Evolutionary conservation across 2,888 invertebrate species (phyloP), one percentile per base, ranked within the genome.

Genomic region (Callosobruchus maculatus): DNA sequence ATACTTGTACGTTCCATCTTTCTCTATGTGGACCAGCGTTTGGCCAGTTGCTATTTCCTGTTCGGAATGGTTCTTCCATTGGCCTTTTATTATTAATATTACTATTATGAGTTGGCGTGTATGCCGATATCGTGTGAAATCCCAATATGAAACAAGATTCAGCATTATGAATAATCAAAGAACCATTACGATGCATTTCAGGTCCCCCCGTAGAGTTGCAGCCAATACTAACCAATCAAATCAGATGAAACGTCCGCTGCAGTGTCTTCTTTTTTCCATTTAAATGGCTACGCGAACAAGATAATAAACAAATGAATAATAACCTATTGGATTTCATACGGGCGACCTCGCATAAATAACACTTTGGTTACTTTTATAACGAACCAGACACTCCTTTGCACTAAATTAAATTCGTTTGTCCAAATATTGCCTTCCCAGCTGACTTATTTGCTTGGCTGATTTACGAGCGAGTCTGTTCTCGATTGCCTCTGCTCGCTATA

Each of bases 221-320:
- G 49, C 49, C 49, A 49, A 49, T 49, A 49, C 49, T 49, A 49
- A 3, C 49, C 49, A 49, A 49, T 49, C 49, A 49, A 49, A 49
- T 49, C 5, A 49, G 7, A 7, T 49, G 49, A 13, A 49, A 49
- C 49, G 49, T 49, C 49, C 49, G 49, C 9, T 71, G 49, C 21
- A 71, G 21, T 49, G 49, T n/a, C 22, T 71, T 31, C 21, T 71
- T 70, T 70, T 22, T 70, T 20, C 21, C 31, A 21, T 73, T 71
- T 68, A 69, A 74, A 74, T 74, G 71, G 31, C 67, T 72, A 71
- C 66, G 70, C 74, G 70, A 72, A 77, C 77, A 74, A 77, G 78
- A 75, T 77, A 77, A 77, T 78, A 78, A 78, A 77, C 77, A 78
- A 78, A 77, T 78, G 78, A 78, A 78, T 77, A 78, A 78, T 77